Percentiles rank a stretch among this genome's conserved stretches.
Evolutionary conservation across 2,797 vertebrate species (phyloP).

Genomic region (Notolepis coatsorum): DNA sequence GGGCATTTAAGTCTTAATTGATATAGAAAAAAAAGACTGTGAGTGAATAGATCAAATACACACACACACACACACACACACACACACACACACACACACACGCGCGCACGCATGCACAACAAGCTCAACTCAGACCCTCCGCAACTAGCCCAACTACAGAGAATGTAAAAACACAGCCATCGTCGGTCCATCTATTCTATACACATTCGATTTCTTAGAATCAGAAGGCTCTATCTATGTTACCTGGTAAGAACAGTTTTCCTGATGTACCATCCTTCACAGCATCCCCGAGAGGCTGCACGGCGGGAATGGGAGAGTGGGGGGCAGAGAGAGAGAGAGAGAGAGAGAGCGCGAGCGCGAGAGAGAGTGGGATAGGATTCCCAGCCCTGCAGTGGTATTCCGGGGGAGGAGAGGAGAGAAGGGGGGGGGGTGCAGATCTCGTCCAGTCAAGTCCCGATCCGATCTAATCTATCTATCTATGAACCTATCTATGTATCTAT

Average conservation of each 20-base stretch:
- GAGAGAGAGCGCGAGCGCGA: neutral
- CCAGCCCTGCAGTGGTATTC: conserved; percentile 75
- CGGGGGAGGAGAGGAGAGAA: conserved; percentile 19
- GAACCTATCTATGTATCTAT: too few relatives aligned
- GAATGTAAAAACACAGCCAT: too few relatives aligned
- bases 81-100: neutral
- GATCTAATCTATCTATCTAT: too few relatives aligned
- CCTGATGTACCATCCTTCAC: conserved; percentile 97
- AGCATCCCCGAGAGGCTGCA: conserved; percentile 80
- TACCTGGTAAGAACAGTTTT: conserved; percentile 96
- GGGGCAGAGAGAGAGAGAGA: neutral
- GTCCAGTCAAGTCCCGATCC: conserved; percentile 78
- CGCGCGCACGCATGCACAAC: neutral
- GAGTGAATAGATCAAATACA: too few relatives aligned
- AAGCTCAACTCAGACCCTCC: neutral
- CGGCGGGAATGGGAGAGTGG: conserved; percentile 45
- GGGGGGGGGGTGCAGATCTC: conserved; percentile 59
- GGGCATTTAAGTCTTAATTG: too few relatives aligned
- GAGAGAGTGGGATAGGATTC: conserved; percentile 63
- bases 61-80: conserved; percentile 23
- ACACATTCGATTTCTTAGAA: too few relatives aligned
- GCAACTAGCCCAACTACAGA: too few relatives aligned
- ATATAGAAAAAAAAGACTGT: too few relatives aligned
- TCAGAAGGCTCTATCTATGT: neutral
- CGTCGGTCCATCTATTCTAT: too few relatives aligned